Evolutionary conservation across 23 tunicate genomes (phyloP).

Genomic region (Oikopleura vanhoeffeni): DNA sequence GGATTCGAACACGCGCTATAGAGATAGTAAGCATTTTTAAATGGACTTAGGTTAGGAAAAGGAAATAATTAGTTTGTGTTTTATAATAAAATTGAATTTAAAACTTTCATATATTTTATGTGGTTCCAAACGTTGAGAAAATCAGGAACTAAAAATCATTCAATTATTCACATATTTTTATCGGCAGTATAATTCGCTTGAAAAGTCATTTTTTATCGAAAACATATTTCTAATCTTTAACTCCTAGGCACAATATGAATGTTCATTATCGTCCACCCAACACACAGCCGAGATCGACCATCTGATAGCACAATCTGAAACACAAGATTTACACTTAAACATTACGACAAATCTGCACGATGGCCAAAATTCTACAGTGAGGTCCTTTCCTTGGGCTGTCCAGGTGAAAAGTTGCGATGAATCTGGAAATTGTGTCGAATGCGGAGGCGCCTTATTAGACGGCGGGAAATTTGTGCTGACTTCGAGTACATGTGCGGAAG

Average conservation of each 20-base stretch:
- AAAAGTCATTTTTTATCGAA: too few species aligned
- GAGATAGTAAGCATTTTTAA: too few species aligned
- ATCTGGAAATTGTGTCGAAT: background rate
- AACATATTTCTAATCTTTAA: too few species aligned
- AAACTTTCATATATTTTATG: too few species aligned
- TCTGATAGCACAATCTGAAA: background rate
- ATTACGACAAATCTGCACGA: background rate
- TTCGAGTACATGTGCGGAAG: background rate
- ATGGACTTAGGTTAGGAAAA: too few species aligned
- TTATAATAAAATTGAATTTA: too few species aligned
- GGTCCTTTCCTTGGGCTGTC: background rate
- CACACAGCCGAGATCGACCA: background rate
- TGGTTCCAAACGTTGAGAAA: too few species aligned
- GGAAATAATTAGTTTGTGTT: too few species aligned
- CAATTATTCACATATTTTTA: too few species aligned
- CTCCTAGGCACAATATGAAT: background rate
- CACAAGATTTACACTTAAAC: background rate
- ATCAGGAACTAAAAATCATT: too few species aligned
- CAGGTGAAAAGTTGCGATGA: background rate
- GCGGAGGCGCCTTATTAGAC: background rate
- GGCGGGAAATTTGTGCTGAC: constrained; percentile 5
- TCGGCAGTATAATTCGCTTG: too few species aligned
- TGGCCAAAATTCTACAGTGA: background rate
- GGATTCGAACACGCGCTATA: too few species aligned
- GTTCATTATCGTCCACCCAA: background rate